Evolutionary conservation across 2,888 invertebrate species (phyloP).

Genomic region (Plebejus anna): DNA sequence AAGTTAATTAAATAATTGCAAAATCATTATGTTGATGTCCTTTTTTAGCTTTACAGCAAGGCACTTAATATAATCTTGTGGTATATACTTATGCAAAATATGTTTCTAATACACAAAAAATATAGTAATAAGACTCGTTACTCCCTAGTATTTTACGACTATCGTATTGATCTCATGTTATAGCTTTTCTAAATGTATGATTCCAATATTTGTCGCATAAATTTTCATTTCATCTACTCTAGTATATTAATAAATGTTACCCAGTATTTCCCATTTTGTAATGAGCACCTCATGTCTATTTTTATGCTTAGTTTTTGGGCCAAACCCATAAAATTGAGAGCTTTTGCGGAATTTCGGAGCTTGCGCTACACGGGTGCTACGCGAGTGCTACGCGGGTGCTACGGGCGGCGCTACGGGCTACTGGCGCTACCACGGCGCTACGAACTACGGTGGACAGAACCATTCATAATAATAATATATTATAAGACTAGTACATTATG

Average conservation of each 20-base stretch:
- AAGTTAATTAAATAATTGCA: not conserved
- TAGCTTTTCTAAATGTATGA: not conserved
- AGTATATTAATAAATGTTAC: not conserved
- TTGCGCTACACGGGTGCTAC: not conserved
- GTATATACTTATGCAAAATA: not conserved
- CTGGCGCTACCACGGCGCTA: not conserved
- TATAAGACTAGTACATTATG: not conserved
- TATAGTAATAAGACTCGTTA: not conserved
- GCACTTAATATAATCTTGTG: not conserved
- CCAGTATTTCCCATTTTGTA: not conserved
- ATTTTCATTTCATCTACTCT: not conserved
- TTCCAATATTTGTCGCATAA: not conserved
- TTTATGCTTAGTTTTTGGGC: not conserved
- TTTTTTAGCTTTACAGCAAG: not conserved
- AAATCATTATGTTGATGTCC: not conserved
- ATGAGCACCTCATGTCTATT: not conserved
- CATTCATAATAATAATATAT: not conserved
- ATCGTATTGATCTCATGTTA: slow-evolving; percentile 1
- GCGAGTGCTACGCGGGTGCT: slow-evolving; percentile 4
- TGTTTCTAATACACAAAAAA: not conserved
- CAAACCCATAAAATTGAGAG: not conserved
- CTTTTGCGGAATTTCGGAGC: not conserved
- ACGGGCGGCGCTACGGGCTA: slow-evolving; percentile 7
- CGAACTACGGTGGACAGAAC: slow-evolving; percentile 9
- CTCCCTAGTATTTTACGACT: not conserved